Percentiles rank a stretch among this genome's conserved stretches.
Evolutionary conservation across 2,797 vertebrate genomes (phyloP).

Genomic region (Halcyon leucocephala): DNA sequence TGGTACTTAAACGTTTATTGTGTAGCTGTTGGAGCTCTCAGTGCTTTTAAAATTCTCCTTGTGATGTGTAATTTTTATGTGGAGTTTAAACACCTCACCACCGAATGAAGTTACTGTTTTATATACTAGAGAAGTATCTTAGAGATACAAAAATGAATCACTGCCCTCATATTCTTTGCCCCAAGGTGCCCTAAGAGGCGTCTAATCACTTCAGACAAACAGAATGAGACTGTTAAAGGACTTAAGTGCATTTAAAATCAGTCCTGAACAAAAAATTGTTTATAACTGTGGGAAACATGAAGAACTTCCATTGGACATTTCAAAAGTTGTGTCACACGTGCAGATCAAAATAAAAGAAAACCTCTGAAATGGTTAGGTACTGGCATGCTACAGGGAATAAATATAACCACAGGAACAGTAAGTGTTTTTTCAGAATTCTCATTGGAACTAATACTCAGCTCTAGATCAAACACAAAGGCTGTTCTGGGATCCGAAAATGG

Average conservation of each 20-base stretch:
- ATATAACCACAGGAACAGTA: not conserved
- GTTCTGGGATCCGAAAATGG: not conserved
- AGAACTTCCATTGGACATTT: not conserved
- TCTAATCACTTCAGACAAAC: not conserved
- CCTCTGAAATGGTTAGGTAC: not conserved
- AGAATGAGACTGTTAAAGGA: not conserved
- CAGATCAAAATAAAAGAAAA: not conserved
- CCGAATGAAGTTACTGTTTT: not conserved
- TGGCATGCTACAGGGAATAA: not conserved
- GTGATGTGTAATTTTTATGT: not conserved
- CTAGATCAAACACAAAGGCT: constrained; percentile 4
- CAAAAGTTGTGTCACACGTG: not conserved
- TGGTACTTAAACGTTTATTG: not conserved
- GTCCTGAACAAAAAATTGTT: not conserved
- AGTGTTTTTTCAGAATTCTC: constrained; percentile 18
- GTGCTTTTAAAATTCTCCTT: not conserved
- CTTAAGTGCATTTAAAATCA: not conserved
- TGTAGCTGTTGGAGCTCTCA: not conserved
- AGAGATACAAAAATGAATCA: not conserved
- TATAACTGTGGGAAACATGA: not conserved
- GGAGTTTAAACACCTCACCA: not conserved
- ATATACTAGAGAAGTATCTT: not conserved
- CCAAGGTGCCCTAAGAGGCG: not conserved
- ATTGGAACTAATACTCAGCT: not conserved
- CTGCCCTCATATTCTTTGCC: not conserved